Base-by-base conservation (phyloP, 2,888 invertebrate genomes). In the Amiota mariae region DNA sequence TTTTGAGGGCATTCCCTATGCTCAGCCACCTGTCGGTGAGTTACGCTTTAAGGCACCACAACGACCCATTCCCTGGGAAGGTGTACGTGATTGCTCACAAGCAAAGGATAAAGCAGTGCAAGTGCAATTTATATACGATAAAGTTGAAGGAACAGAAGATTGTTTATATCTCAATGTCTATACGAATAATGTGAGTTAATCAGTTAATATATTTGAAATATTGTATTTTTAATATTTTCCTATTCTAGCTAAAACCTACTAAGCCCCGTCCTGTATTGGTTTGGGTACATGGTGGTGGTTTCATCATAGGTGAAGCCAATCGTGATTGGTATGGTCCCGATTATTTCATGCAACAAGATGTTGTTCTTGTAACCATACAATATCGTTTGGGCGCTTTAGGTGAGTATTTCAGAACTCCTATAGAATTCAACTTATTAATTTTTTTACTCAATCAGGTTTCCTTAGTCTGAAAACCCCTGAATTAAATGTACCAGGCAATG, bases 121-220 rank as follows among this genome's bases (percentile, higher is more conserved):
- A 77, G 82, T 82, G 72, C 85, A 90, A 48, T 78, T 86, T 0
- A 79, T 89, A 6, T 77, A 76, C 20, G 81, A 89, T 56, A 86
- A 87, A 77, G 78, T 89, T 8, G 87, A 90, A 63, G 92, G 92
- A 9, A 84, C 87, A 48, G 92, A 92, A 85, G 91, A 92, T 79
- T 92, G 92, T 76, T 85, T 92, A n/a, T 91, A 91, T 80, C 80
- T 92, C 10, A 92, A 91, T 85, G 90, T 92, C 47, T 90, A 84
- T 71, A 87, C 88, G 15, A 89, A 88, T 74, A 85, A 88, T 81
- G 89, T 89, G 75, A 82, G 85, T 80, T 71, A 36, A 67, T 71
- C 51, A n/a, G 9, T 9, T n/a, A 12, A 18, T 48, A 1, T 68
- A 68, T 36, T 68, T 36, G 4, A 47, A 46, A 64, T 11, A n/a